Evolutionary conservation across 2,797 vertebrate genomes (phyloP).

Genomic region (Melanotaenia parkinsoni): DNA sequence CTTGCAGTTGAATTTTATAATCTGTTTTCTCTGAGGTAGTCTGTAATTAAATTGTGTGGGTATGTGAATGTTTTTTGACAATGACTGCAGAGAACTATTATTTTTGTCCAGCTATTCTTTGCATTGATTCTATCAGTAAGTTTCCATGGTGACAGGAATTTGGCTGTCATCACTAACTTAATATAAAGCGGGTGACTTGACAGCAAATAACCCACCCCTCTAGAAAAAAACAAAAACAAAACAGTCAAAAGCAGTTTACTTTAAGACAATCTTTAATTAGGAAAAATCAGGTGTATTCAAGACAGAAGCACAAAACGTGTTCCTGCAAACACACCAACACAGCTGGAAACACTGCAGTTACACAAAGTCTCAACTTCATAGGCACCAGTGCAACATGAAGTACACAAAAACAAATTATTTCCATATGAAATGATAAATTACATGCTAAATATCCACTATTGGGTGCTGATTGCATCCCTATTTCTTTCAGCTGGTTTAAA

Average conservation of each 20-base stretch:
- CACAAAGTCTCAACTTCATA: neutral
- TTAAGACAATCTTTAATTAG: constrained; percentile 3
- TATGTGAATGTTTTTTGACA: neutral
- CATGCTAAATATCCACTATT: neutral
- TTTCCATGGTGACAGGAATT: constrained; percentile 50
- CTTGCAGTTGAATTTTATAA: neutral
- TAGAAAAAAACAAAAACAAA: neutral
- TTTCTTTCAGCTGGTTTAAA: neutral
- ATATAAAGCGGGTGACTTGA: constrained; percentile 21
- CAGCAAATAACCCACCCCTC: constrained; percentile 16
- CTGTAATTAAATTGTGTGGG: neutral
- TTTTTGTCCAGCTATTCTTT: constrained; percentile 20
- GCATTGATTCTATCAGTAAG: neutral
- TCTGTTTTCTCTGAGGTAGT: neutral
- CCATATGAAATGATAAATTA: neutral
- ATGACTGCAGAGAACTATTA: neutral
- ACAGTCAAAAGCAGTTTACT: neutral
- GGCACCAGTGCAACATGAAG: neutral
- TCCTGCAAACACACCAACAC: neutral
- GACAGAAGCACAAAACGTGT: neutral
- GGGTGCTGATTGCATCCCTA: too few species aligned
- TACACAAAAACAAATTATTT: neutral
- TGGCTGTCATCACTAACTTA: neutral
- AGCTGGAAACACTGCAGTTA: neutral
- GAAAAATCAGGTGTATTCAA: neutral